Evolutionary conservation across 2,888 invertebrate species (phyloP).

Genomic region (Patella depressa): DNA sequence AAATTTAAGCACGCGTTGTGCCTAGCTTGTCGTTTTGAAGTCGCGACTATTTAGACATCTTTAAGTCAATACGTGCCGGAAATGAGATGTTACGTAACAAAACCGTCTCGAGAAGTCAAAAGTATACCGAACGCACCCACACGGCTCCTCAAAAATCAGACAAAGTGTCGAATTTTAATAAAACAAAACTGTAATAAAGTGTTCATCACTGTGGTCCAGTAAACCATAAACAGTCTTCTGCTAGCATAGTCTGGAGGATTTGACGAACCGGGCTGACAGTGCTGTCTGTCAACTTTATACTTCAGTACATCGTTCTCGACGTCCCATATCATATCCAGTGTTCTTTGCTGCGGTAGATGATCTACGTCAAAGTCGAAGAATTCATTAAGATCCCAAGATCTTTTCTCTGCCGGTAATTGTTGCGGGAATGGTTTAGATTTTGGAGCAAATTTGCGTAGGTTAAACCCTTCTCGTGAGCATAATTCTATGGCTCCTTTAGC

Average conservation of each 20-base stretch:
- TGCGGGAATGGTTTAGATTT: slow-evolving; percentile 39
- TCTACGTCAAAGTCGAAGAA: slow-evolving; percentile 21
- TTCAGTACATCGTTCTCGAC: slow-evolving; percentile 36
- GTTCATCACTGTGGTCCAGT: background rate
- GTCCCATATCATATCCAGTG: slow-evolving; percentile 44
- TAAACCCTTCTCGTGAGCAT: slow-evolving; percentile 34
- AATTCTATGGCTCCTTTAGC: slow-evolving; percentile 27
- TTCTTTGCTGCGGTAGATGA: slow-evolving; percentile 26
- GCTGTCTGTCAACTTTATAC: slow-evolving; percentile 18
- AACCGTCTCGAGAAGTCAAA: background rate
- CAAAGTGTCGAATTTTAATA: background rate
- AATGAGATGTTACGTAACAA: background rate
- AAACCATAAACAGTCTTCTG: background rate
- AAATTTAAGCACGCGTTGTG: background rate
- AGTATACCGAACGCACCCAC: background rate
- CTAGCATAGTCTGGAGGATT: background rate
- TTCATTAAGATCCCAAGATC: slow-evolving; percentile 21
- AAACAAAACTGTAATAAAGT: background rate
- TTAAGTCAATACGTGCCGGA: background rate
- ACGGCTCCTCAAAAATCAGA: background rate
- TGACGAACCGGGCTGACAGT: background rate
- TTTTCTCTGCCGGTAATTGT: slow-evolving; percentile 28
- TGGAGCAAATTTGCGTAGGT: slow-evolving; percentile 40
- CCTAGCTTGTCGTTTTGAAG: background rate
- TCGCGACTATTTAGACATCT: background rate